Evolutionary conservation across 2,113 vertebrate species (phyloP).

Genomic region (Psilopsiagon aymara): DNA sequence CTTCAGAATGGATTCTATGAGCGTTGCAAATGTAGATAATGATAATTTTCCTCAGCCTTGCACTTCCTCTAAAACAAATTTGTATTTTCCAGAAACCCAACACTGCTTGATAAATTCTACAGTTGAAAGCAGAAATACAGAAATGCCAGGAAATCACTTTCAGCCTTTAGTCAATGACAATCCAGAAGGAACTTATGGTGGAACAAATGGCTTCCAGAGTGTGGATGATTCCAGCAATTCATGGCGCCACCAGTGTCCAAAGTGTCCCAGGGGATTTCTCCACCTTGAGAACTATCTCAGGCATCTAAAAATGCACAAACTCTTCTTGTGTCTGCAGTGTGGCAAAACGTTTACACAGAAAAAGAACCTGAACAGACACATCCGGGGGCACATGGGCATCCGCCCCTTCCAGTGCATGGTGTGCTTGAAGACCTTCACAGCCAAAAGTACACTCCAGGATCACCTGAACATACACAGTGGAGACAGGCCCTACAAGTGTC

Average conservation of each 20-base stretch:
- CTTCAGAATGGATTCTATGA: conserved; percentile 79
- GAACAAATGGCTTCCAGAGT: conserved; percentile 63
- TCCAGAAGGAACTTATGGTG: conserved; percentile 56
- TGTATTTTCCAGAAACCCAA: conserved; percentile 83
- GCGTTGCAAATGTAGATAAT: conserved; percentile 44
- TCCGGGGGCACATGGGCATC: conserved; percentile 84
- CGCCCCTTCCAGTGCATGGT: conserved; percentile 87
- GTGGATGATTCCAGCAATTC: conserved; percentile 68
- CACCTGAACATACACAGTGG: conserved; percentile 88
- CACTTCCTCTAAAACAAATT: conserved; percentile 77
- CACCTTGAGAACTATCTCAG: conserved; percentile 86
- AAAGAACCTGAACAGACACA: conserved; percentile 85
- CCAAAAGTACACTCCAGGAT: conserved; percentile 85
- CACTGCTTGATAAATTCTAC: conserved; percentile 84
- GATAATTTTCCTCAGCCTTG: conserved; percentile 79
- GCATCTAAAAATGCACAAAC: conserved; percentile 88
- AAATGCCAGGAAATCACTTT: conserved; percentile 69
- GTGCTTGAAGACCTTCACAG: conserved; percentile 87
- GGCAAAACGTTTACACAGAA: conserved; percentile 86
- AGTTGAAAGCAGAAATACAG: conserved; percentile 78
- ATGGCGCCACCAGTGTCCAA: conserved; percentile 82
- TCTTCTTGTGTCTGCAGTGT: conserved; percentile 86
- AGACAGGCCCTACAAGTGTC: conserved; percentile 80
- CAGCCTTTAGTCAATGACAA: conserved; percentile 71
- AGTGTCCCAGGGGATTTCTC: conserved; percentile 86